Conservation (phyloP, 2,797 vertebrate species). For the Tinamus major region DNA sequence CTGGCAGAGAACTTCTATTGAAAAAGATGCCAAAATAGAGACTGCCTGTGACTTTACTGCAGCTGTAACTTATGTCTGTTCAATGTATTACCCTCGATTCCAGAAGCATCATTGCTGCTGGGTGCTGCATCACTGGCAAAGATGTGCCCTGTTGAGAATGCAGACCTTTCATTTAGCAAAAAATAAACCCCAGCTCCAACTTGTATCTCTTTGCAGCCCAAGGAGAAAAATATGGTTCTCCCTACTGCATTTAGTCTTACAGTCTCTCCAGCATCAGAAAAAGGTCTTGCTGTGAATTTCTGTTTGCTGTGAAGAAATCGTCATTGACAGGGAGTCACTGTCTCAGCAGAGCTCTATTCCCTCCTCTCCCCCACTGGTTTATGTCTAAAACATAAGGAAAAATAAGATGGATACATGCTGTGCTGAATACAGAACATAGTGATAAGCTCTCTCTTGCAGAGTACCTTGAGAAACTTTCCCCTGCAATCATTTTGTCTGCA, state of each 20-base stretch:
- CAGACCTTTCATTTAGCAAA: not conserved
- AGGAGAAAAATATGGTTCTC: not conserved
- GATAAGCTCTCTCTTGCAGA: not conserved
- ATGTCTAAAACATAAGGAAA: not conserved
- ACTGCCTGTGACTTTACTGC: not conserved
- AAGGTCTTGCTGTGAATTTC: not conserved
- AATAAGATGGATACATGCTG: not conserved
- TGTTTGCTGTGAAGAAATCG: not conserved
- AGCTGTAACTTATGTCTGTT: fast-evolving
- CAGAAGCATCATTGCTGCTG: not conserved
- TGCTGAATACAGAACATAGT: not conserved
- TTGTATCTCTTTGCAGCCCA: fast-evolving
- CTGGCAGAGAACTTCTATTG: not conserved
- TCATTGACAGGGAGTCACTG: not conserved
- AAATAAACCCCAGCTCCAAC: not conserved
- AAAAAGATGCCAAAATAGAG: not conserved
- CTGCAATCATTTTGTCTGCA: not conserved
- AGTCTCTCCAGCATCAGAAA: not conserved
- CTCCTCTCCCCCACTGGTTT: not conserved
- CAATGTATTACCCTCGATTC: not conserved
- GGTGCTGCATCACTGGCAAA: not conserved
- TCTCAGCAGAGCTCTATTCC: not conserved
- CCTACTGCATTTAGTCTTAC: not conserved
- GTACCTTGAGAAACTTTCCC: not conserved
- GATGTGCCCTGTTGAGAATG: not conserved